Conservation (phyloP, 2,113 vertebrate genomes). For the Eurypyga helias region DNA sequence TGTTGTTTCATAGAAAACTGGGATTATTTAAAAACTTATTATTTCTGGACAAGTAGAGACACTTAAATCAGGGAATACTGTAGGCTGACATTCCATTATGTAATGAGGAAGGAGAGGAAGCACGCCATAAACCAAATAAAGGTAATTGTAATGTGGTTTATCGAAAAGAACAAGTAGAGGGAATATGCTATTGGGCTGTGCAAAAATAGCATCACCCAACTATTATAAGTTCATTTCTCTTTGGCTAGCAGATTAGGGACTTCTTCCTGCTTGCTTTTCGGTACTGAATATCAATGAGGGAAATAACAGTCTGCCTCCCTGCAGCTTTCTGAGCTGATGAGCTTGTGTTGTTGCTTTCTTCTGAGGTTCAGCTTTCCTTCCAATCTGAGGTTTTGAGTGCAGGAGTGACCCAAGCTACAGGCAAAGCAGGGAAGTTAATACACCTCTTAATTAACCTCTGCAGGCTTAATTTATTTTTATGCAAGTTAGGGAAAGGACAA, state of each 20-base stretch:
- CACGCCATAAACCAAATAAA: neutral
- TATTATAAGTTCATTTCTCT: neutral
- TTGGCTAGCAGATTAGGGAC: neutral
- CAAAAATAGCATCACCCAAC: neutral
- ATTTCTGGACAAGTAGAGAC: slow-evolving; percentile 13
- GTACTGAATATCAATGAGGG: neutral
- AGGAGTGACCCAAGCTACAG: neutral
- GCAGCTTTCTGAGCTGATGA: slow-evolving; percentile 30
- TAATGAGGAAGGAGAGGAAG: slow-evolving; percentile 2
- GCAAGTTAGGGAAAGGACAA: neutral
- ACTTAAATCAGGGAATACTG: neutral
- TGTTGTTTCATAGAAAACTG: neutral
- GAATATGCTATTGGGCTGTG: neutral
- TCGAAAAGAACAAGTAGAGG: neutral
- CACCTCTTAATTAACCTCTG: slow-evolving; percentile 30
- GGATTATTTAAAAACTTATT: neutral
- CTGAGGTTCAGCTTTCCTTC: neutral
- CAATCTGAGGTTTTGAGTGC: neutral
- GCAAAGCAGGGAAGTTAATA: neutral
- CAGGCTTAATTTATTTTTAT: slow-evolving; percentile 7
- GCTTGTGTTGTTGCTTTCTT: neutral
- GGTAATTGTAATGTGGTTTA: neutral
- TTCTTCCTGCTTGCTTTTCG: neutral
- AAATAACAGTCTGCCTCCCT: slow-evolving; percentile 34
- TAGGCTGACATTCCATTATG: slow-evolving; percentile 20